A percentile compares a stretch with the other conserved stretches of the same genome.
phyloP scores from a whole-genome alignment of 2,888 invertebrate species.

The Gymnocheta viridis region DNA sequence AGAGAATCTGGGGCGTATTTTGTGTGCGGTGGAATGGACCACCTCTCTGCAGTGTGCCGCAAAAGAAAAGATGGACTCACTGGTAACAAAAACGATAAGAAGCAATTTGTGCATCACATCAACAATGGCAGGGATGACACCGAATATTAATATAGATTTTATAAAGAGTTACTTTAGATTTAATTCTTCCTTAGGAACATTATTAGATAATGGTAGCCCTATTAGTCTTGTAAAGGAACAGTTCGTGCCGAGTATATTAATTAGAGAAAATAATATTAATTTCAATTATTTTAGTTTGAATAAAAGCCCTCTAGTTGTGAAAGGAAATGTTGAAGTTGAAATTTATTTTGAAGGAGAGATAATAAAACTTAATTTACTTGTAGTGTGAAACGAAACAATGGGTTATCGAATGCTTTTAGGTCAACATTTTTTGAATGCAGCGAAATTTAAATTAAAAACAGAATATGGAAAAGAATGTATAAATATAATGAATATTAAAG shows the following conservation, averaged over 20 bases:
- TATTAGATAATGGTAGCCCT: slow-evolving; percentile 20
- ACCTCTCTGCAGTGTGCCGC: slow-evolving; percentile 20
- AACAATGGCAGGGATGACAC: not conserved
- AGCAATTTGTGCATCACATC: not conserved
- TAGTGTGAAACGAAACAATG: slow-evolving; percentile 3
- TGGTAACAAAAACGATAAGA: not conserved
- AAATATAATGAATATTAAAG: slow-evolving; percentile 7
- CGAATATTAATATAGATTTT: slow-evolving; percentile 22
- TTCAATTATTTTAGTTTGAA: slow-evolving; percentile 3
- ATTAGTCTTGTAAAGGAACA: slow-evolving; percentile 8
- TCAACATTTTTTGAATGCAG: not conserved
- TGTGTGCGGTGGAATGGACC: slow-evolving; percentile 27
- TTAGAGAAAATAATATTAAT: not conserved
- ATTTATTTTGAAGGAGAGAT: not conserved
- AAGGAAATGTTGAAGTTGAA: not conserved
- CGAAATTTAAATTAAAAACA: not conserved
- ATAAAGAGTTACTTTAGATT: slow-evolving; percentile 3
- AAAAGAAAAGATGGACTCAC: slow-evolving; percentile 1
- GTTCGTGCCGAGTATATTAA: slow-evolving; percentile 22
- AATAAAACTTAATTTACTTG: slow-evolving; percentile 5
- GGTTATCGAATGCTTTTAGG: slow-evolving; percentile 8
- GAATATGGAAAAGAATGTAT: not conserved
- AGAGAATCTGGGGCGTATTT: slow-evolving; percentile 41
- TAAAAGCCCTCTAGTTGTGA: slow-evolving; percentile 18
- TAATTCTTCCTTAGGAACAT: slow-evolving; percentile 12